These are phyloP conservation scores for Megaceryle alcyon DNA, from an alignment of 2,797 vertebrate species.

Conservation along the genomic window DNA sequence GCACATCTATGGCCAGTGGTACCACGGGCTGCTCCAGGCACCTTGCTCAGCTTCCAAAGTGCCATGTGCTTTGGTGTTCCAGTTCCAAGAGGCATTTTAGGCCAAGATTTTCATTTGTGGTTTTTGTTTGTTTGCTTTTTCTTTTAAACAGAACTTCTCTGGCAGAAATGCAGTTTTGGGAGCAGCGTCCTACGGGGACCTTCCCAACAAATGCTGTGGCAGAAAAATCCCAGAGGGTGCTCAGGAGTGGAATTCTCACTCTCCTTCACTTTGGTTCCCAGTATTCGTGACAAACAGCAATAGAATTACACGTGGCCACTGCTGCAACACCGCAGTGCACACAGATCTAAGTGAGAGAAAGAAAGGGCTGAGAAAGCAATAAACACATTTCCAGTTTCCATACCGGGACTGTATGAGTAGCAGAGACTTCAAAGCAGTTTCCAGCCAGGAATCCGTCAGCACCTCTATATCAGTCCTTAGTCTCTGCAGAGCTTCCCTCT, in stretches of 20 bases:
- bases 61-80: background rate
- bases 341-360: accelerated
- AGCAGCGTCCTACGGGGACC: background rate
- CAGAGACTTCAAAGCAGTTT: constrained; percentile 93
- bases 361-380: background rate
- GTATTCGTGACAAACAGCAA: background rate
- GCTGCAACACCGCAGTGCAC: background rate
- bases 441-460: constrained; percentile 95
- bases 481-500: constrained; percentile 90
- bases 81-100: background rate
- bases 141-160: background rate
- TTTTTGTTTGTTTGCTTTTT: background rate
- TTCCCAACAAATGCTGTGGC: background rate
- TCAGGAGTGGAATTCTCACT: background rate
- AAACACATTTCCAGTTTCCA: background rate
- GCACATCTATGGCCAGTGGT: background rate
- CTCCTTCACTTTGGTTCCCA: background rate
- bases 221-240: background rate
- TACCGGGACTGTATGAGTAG: constrained; percentile 97
- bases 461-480: constrained; percentile 92
- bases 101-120: background rate
- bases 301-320: accelerated
- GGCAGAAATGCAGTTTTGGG: background rate
- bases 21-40: background rate
- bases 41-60: background rate